These are phyloP conservation scores for Drosophila jambulina DNA, from an alignment of 1,140 invertebrate species.

Conservation along the genomic window DNA sequence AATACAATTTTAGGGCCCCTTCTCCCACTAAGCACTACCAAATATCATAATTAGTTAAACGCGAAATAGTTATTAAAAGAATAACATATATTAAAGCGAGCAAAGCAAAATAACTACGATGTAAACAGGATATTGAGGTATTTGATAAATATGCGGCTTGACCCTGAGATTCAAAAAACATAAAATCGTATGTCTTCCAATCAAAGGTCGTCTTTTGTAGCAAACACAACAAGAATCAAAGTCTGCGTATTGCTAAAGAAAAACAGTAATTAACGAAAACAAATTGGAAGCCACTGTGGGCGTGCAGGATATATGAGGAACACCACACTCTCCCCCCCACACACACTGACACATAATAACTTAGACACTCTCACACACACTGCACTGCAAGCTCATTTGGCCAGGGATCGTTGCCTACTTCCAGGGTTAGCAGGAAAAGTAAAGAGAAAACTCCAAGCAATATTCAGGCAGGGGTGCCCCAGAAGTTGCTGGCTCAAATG, in stretches of 20 bases:
- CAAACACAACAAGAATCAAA: constrained; percentile 81
- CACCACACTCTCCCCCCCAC: constrained; percentile 14
- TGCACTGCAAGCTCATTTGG: constrained; percentile 56
- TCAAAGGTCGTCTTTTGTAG: constrained; percentile 85
- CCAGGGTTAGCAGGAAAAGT: constrained; percentile 9
- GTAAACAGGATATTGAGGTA: constrained; percentile 53
- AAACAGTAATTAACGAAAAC: constrained; percentile 33
- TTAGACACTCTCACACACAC: constrained; percentile 13
- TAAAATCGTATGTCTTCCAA: constrained; percentile 85
- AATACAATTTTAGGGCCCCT: constrained; percentile 54
- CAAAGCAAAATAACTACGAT: constrained; percentile 55
- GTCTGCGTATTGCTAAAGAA: constrained; percentile 80
- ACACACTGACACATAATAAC: constrained; percentile 4
- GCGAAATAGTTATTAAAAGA: constrained; percentile 65
- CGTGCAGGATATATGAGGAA: constrained; percentile 27
- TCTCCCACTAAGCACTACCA: constrained; percentile 68
- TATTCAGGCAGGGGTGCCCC: neutral
- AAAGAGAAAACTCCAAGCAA: constrained; percentile 1
- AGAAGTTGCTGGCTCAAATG: constrained; percentile 1
- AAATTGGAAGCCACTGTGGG: constrained; percentile 70
- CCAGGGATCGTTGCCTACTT: constrained; percentile 41
- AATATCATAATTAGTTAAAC: constrained; percentile 77
- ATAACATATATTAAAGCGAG: constrained; percentile 63
- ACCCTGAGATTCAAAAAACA: constrained; percentile 84
- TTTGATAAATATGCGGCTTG: constrained; percentile 80